phyloP scores from a whole-genome alignment of 1,140 invertebrate species.

The Trypoxylus dichotomus region DNA sequence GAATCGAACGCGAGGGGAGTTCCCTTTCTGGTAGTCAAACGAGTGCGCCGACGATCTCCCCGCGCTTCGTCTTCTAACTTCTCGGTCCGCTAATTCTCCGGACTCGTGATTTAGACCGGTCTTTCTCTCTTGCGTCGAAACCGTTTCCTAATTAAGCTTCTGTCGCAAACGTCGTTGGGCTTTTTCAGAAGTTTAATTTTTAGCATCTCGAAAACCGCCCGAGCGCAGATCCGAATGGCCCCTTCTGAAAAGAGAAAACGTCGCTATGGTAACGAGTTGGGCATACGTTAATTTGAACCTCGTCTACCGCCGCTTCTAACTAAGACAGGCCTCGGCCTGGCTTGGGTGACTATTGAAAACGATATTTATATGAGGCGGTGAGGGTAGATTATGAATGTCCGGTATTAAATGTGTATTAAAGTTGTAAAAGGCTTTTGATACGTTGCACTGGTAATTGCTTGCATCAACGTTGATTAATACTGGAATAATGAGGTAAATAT shows the following conservation, averaged over 20 bases:
- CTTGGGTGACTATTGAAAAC: not conserved
- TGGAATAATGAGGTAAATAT: too few relatives aligned
- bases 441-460: too few relatives aligned
- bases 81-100: constrained; percentile 45
- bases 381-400: too few relatives aligned
- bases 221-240: constrained; percentile 37
- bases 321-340: not conserved
- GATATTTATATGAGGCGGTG: not conserved
- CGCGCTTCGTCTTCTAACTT: not conserved
- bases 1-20: not conserved
- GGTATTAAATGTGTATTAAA: too few relatives aligned
- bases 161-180: constrained; percentile 53
- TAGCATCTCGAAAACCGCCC: constrained; percentile 48
- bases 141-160: constrained; percentile 56
- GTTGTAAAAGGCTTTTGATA: too few relatives aligned
- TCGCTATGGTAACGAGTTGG: constrained; percentile 39
- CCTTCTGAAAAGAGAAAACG: constrained; percentile 34
- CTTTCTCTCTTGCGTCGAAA: constrained; percentile 43
- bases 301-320: not conserved
- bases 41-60: not conserved
- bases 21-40: not conserved
- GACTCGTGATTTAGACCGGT: constrained; percentile 49
- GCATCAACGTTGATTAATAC: too few relatives aligned
- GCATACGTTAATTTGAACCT: constrained; percentile 39
- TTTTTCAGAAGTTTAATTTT: constrained; percentile 52